Evolutionary conservation across 2,113 vertebrate species (phyloP), one percentile per base, ranked within the genome.

Genomic region (Conger conger): DNA sequence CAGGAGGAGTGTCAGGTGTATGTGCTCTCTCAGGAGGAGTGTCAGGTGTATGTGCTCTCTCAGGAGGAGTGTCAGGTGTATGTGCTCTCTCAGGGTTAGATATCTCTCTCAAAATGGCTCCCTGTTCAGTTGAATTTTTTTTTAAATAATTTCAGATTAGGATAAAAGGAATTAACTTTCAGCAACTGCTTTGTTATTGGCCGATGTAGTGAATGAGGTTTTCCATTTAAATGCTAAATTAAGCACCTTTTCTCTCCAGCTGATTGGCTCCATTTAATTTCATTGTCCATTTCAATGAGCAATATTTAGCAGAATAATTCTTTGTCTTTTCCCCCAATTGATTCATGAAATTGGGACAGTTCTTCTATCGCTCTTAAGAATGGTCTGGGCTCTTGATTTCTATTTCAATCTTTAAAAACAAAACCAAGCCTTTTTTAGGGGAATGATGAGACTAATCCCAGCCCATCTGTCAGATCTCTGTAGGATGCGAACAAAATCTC

Each of bases 301-400:
- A 88, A 94, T 93, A 94, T 95, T 94, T 93, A 94, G 91, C 89
- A 92, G 86, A 88, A 82, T 94, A 93, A 95, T 95, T 94, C 92
- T 94, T 94, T 94, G 82, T 93, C 93, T 94, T 87, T 86, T 91
- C 90, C 85, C 63, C 93, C 93, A 94, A 95, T 94, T 94, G 93
- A 94, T 94, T 95, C 92, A 95, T 95, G 94, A 91, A 93, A 95
- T 92, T 90, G 42, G 90, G 89, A 89, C 89, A 88, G 91, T 94
- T 93, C 83, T 88, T 80, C 92, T 94, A 95, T 95, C 92, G 35
- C 91, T 93, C 88, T 88, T 93, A 93, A 92, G 86, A 87, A 90
- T 91, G 93, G 92, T 92, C 92, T 92, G 91, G 88, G 91, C 91
- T 88, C 90, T 91, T 91, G 90, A 94, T 94, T 94, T 94, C 90